A percentile compares a stretch with the other conserved stretches of the same genome.
phyloP scores from a whole-genome alignment of 2,888 invertebrate species.

The Lapara coniferarum region DNA sequence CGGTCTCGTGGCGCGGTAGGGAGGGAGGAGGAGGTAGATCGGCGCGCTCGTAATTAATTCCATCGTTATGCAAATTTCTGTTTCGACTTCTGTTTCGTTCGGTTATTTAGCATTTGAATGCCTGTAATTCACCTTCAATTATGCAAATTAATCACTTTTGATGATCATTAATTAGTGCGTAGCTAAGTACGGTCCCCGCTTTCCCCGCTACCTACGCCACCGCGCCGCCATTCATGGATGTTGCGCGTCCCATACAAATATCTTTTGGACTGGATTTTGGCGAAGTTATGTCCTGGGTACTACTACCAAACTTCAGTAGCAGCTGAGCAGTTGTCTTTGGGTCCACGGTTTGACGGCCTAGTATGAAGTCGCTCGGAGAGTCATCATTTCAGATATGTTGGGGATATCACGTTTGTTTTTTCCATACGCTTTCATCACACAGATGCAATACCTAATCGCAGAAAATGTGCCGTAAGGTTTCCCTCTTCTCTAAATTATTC shows the following conservation, averaged over 20 bases:
- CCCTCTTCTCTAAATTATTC: too few species aligned
- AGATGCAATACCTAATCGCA: too few species aligned
- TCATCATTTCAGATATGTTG: too few species aligned
- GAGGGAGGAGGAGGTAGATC: not conserved
- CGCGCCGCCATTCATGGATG: too few species aligned
- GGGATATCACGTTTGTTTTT: too few species aligned
- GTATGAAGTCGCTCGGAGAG: too few species aligned
- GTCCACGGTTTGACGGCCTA: too few species aligned
- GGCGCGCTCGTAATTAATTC: slow-evolving; percentile 44
- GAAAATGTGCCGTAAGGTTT: too few species aligned
- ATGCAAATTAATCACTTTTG: slow-evolving; percentile 66
- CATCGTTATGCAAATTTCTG: slow-evolving; percentile 54
- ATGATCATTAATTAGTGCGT: slow-evolving; percentile 57
- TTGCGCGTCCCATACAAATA: not conserved
- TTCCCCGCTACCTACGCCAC: not conserved
- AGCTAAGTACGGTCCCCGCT: slow-evolving; percentile 38
- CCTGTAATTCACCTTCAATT: slow-evolving; percentile 59
- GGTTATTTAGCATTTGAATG: slow-evolving; percentile 58
- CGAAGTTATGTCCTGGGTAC: not conserved
- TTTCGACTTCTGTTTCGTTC: slow-evolving; percentile 52
- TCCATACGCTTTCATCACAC: too few species aligned
- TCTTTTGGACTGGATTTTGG: not conserved
- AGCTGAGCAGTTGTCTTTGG: too few species aligned
- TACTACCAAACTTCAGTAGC: too few species aligned
- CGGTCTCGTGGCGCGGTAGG: slow-evolving; percentile 19